Percentiles rank a stretch among this genome's conserved stretches.
Evolutionary conservation across 2,888 invertebrate genomes (phyloP).

Genomic region (Miltochrista miniata): DNA sequence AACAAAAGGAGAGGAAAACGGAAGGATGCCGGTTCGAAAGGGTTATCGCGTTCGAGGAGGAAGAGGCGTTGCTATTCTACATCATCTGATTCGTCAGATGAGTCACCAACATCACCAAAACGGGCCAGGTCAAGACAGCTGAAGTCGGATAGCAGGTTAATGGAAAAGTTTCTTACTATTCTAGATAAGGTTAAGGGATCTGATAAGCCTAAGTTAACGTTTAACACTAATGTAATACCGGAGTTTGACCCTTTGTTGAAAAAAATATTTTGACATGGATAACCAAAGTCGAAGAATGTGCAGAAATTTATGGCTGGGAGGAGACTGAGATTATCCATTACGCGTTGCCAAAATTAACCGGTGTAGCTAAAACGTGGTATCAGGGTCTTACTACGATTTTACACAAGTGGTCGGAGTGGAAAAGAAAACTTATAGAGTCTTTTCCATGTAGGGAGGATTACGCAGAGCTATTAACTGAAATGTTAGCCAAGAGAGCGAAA

Average conservation of each 20-base stretch:
- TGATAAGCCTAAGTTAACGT: too few relatives aligned
- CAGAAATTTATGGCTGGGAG: neutral
- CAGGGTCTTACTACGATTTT: neutral
- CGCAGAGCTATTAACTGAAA: neutral
- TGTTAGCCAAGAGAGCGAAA: neutral
- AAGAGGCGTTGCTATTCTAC: too few relatives aligned
- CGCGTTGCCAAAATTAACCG: neutral
- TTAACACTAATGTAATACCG: neutral
- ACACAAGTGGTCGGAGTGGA: neutral
- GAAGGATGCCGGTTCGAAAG: too few relatives aligned
- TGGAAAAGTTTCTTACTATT: too few relatives aligned
- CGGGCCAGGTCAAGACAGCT: too few relatives aligned
- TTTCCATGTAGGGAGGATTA: slow-evolving; percentile 1
- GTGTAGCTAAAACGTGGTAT: slow-evolving; percentile 3
- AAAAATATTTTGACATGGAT: neutral
- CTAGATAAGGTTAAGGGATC: too few relatives aligned
- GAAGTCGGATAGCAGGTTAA: too few relatives aligned
- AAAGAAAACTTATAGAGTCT: neutral
- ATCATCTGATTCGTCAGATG: too few relatives aligned
- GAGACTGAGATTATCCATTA: neutral
- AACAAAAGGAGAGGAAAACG: too few relatives aligned
- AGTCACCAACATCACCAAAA: too few relatives aligned
- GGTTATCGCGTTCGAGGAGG: too few relatives aligned
- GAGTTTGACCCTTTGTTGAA: neutral
- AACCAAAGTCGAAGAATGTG: neutral